Percentiles rank a stretch among this genome's conserved stretches.
phyloP scores from a whole-genome alignment of 2,113 vertebrate genomes.

The Vidua chalybeata region DNA sequence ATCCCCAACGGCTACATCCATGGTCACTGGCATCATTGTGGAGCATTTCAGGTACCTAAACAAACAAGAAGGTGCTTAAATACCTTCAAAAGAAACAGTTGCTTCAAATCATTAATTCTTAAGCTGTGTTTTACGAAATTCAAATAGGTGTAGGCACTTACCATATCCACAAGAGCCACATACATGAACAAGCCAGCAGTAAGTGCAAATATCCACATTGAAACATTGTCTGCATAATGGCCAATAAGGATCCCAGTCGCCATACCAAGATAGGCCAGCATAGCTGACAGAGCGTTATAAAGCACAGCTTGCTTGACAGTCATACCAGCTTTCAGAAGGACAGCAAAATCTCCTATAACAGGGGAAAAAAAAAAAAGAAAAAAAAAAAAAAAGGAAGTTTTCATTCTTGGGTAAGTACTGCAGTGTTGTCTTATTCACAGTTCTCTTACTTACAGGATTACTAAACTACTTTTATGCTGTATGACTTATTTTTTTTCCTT shows the following conservation, averaged over 20 bases:
- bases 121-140: neutral
- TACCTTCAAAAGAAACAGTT: neutral
- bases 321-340: constrained; percentile 96
- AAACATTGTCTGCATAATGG: constrained; percentile 93
- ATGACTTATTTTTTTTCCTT: neutral
- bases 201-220: constrained; percentile 97
- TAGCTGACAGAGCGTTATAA: constrained; percentile 92
- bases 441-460: neutral
- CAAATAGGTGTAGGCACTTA: constrained; percentile 70
- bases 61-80: neutral
- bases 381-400: neutral
- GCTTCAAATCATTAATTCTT: neutral
- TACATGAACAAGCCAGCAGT: constrained; percentile 98
- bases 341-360: constrained; percentile 90
- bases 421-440: neutral
- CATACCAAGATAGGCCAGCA: constrained; percentile 94
- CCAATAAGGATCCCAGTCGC: constrained; percentile 91
- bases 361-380: neutral
- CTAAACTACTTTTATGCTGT: neutral
- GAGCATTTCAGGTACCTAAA: constrained; percentile 96
- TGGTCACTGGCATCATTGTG: constrained; percentile 95
- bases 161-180: constrained; percentile 98
- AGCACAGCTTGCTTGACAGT: constrained; percentile 94
- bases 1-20: constrained; percentile 94
- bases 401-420: neutral